phyloP scores from a whole-genome alignment of 2,888 invertebrate species.

The Lithophane leautieri region DNA sequence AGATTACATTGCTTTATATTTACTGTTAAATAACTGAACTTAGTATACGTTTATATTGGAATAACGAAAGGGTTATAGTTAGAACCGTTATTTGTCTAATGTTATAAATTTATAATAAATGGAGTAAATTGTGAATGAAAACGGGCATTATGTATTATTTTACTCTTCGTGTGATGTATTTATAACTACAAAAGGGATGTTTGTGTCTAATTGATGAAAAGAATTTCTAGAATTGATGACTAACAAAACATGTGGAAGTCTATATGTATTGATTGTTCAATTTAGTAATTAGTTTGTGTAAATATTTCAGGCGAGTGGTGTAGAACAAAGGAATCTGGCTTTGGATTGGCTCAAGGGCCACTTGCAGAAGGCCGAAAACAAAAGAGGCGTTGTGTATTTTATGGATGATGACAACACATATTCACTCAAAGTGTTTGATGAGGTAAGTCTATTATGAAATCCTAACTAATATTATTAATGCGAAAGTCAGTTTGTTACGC shows the following conservation, averaged over 20 bases:
- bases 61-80: no score
- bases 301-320: conserved; percentile 93
- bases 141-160: conserved; percentile 23
- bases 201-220: conserved; percentile 32
- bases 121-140: neutral
- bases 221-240: conserved; percentile 20
- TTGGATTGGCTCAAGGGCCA: conserved; percentile 94
- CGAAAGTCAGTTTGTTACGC: no score
- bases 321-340: conserved; percentile 97
- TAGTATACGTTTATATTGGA: no score
- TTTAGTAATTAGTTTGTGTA: conserved; percentile 31
- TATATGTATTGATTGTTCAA: conserved; percentile 6
- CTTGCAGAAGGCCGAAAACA: conserved; percentile 86
- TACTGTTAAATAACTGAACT: no score
- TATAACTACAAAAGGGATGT: conserved; percentile 39
- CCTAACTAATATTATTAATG: no score
- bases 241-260: conserved; percentile 46
- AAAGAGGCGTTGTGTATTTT: conserved; percentile 96
- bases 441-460: conserved; percentile 89
- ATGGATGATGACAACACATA: conserved; percentile 99
- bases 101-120: no score
- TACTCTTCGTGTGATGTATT: conserved; percentile 24
- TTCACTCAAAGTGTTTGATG: conserved; percentile 96
- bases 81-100: no score
- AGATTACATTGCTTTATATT: no score